Evolutionary conservation across 2,888 invertebrate genomes (phyloP).

Genomic region (Leptothorax acervorum): DNA sequence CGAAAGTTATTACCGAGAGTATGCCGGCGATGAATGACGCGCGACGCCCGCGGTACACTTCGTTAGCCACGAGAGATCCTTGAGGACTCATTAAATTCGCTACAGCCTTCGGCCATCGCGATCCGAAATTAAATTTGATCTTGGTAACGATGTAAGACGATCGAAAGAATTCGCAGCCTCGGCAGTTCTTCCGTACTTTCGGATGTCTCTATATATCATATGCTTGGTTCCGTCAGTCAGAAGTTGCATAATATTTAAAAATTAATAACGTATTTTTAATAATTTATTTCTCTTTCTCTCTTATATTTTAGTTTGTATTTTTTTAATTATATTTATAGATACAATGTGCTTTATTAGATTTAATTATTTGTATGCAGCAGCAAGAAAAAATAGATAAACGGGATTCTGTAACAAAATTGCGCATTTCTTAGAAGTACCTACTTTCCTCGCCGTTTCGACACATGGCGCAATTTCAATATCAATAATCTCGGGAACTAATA

Average conservation of each 20-base stretch:
- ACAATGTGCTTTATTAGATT: neutral
- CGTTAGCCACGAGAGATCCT: constrained; percentile 22
- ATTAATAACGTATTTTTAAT: neutral
- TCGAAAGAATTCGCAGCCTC: neutral
- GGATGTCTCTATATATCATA: neutral
- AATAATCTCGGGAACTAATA: constrained; percentile 19
- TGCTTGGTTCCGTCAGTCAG: neutral
- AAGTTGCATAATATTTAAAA: neutral
- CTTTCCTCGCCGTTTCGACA: neutral
- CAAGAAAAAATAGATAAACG: neutral
- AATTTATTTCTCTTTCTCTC: neutral
- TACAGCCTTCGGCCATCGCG: constrained; percentile 7
- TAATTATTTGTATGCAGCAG: neutral
- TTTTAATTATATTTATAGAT: neutral
- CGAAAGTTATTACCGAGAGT: constrained; percentile 68
- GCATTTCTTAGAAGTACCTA: neutral
- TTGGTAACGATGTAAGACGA: neutral
- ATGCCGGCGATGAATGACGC: constrained; percentile 42
- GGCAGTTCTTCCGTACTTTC: neutral
- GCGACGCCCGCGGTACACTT: neutral
- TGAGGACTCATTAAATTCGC: constrained; percentile 32
- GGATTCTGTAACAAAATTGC: neutral
- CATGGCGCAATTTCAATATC: constrained; percentile 9
- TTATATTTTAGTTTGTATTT: neutral
- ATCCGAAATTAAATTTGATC: constrained; percentile 17